Evolutionary conservation across 2,113 vertebrate species (phyloP).

Genomic region (Alligator mississippiensis): DNA sequence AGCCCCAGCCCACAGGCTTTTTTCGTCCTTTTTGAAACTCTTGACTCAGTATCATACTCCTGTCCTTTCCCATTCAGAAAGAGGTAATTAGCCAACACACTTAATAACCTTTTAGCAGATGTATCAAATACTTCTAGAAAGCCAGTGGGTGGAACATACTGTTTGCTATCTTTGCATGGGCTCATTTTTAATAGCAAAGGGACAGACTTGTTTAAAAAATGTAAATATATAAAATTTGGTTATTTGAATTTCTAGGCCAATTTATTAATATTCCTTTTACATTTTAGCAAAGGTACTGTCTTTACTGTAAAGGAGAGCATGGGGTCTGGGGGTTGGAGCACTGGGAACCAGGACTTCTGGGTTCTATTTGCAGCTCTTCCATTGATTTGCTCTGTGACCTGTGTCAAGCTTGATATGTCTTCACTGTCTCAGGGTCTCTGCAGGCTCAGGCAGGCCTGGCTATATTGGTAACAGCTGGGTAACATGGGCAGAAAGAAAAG

Average conservation of each 20-base stretch:
- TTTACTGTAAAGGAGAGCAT: background rate
- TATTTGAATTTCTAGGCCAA: background rate
- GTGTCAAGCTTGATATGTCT: background rate
- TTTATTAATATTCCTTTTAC: background rate
- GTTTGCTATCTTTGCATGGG: background rate
- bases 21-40: background rate
- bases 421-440: background rate
- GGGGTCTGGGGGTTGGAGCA: background rate
- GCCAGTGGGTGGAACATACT: fast-evolving
- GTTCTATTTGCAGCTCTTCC: background rate
- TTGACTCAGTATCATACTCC: constrained; percentile 5
- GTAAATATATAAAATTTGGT: background rate
- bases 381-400: background rate
- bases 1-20: background rate
- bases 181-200: fast-evolving
- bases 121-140: background rate
- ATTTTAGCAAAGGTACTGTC: background rate
- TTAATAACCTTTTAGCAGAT: constrained; percentile 1
- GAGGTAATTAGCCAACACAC: constrained; percentile 40
- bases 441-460: background rate
- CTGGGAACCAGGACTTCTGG: background rate
- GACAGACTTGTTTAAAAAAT: background rate
- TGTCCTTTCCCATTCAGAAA: background rate
- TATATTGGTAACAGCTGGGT: background rate
- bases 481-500: too few relatives aligned